A percentile compares a stretch with the other conserved stretches of the same genome.
phyloP scores from a whole-genome alignment of 2,113 vertebrate species.

The Myiozetetes cayanensis region DNA sequence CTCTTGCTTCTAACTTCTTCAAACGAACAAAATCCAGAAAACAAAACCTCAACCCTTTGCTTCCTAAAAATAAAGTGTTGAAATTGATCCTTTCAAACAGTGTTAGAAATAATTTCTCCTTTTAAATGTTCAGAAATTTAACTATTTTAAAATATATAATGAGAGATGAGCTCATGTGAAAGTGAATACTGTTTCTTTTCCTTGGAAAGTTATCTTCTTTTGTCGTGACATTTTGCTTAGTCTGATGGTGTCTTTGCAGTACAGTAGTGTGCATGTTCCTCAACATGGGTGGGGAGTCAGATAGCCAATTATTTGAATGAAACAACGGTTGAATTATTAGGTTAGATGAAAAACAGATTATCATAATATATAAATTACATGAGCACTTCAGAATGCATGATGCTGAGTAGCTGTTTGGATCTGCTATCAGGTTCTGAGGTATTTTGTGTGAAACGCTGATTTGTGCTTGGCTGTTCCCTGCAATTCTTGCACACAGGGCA shows the following conservation, averaged over 20 bases:
- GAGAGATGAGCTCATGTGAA: neutral
- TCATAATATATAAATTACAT: slow-evolving; percentile 28
- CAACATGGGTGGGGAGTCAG: slow-evolving; percentile 31
- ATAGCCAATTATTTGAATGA: slow-evolving; percentile 17
- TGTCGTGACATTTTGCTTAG: neutral
- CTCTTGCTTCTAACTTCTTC: too few species aligned
- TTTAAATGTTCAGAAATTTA: neutral
- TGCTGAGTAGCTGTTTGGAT: neutral
- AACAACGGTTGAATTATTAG: neutral
- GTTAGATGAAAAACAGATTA: slow-evolving; percentile 54
- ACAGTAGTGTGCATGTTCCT: neutral
- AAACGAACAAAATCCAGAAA: neutral
- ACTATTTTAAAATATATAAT: neutral
- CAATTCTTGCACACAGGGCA: neutral
- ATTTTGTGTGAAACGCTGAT: neutral
- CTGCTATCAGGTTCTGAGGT: neutral
- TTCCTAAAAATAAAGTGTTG: neutral
- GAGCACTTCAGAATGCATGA: neutral
- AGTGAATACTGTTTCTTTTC: neutral
- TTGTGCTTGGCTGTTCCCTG: slow-evolving; percentile 30
- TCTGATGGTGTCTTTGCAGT: neutral
- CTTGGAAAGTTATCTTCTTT: neutral
- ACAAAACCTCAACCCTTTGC: neutral
- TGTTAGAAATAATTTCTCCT: neutral
- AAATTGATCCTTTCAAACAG: neutral